Conservation (phyloP, 2,888 invertebrate species). For the Operophtera brumata region DNA sequence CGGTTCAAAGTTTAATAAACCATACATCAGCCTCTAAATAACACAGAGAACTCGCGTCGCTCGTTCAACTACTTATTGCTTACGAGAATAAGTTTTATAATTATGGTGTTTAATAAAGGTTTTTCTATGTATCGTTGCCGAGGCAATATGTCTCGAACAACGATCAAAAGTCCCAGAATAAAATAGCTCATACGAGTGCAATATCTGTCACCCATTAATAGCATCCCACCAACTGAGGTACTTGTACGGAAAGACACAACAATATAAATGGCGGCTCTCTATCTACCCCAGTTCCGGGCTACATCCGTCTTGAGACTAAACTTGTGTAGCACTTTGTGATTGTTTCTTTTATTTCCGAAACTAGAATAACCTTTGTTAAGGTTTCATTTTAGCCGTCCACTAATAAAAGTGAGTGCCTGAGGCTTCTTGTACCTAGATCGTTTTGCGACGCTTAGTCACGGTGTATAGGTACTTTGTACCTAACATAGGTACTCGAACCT, state of each 20-base stretch:
- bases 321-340: conserved; percentile 26
- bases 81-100: no score
- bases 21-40: no score
- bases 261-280: conserved; percentile 26
- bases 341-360: conserved; percentile 19
- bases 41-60: no score
- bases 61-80: no score
- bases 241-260: conserved; percentile 21
- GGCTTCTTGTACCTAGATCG: not conserved
- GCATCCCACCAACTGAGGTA: conserved; percentile 21
- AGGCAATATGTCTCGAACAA: no score
- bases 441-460: not conserved
- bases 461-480: no score
- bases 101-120: no score
- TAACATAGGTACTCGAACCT: no score
- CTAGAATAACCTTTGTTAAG: conserved; percentile 9
- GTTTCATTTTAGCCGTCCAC: conserved; percentile 1
- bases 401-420: not conserved
- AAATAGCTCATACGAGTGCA: no score
- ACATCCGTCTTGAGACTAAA: conserved; percentile 24
- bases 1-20: no score
- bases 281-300: conserved; percentile 24
- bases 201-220: conserved; percentile 29
- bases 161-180: no score
- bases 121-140: no score